Evolutionary conservation across 2,888 invertebrate species (phyloP), one percentile per base, ranked within the genome.

Genomic region (Acanthoscelides obtectus): DNA sequence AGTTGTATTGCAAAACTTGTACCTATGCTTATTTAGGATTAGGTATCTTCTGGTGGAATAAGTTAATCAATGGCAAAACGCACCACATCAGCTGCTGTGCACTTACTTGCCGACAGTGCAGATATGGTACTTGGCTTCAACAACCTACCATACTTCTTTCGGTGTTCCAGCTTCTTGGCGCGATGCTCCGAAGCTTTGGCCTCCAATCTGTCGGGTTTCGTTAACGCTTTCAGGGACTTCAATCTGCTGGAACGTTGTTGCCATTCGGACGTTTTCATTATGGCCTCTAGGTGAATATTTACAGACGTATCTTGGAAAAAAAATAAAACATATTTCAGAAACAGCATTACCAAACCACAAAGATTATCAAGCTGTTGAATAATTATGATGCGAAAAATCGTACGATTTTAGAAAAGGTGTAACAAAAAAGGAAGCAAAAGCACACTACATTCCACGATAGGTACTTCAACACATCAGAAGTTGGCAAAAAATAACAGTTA

Each of bases 231-330:
- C 69, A 83, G 75, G 20, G 83, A 78, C 75, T 86, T 86, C 78
- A 85, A 80, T 75, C 88, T 85, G 69, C 88, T 83, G 83, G 89
- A 88, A 80, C 90, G 90, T 81, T 91, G 91, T 79, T 95, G 94
- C 94, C 95, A 95, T 82, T 95, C 94, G 71, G 92, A 86, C 77
- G 92, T 91, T 78, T 93, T 92, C 86, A 91, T 88, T 78, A 93
- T 88, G 75, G 93, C 91, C 71, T 93, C 89, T 81, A 93, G 86
- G 85, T 94, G 94, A 73, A 90, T 84, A 67, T 88, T 87, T 71
- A 90, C 88, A 4, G 89, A 86, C 68, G 92, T 88, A 84, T 94
- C 94, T 94, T 85, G 45, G 17, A 45, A 4, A 45, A 1, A 45
- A 6, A 45, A 45, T 1, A 25, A 5, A 6, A 45, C 45, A 45